A percentile compares a stretch with the other conserved stretches of the same genome.
Conservation (phyloP, 37 sponge, comb jelly and placozoan genomes). For the Halisarca cf. caerulea region DNA sequence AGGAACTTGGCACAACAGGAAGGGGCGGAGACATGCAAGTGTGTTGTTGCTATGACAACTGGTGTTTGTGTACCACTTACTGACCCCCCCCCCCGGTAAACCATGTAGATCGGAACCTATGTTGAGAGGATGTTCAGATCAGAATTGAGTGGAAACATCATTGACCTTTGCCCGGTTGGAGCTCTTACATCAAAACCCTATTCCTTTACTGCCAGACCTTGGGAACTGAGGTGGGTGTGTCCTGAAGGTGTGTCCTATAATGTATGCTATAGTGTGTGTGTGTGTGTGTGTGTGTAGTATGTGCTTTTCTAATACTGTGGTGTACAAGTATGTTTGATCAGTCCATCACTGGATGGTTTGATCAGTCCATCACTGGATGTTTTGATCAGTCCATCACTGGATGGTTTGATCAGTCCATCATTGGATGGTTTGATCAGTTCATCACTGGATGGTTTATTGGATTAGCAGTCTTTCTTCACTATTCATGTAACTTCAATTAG, state of each 20-base stretch:
- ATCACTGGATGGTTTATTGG: too few relatives aligned
- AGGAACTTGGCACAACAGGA: slow-evolving; percentile 96
- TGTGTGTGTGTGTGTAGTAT: not conserved
- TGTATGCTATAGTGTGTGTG: not conserved
- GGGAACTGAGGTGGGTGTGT: slow-evolving; percentile 86
- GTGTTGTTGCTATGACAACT: not conserved
- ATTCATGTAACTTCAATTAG: too few relatives aligned
- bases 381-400: too few relatives aligned
- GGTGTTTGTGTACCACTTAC: not conserved
- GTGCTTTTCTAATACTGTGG: not conserved
- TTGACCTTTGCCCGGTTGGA: slow-evolving; percentile 97
- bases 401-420: too few relatives aligned
- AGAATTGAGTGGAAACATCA: slow-evolving; percentile 94
- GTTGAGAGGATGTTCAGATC: slow-evolving; percentile 94
- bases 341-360: too few relatives aligned
- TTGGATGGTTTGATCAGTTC: too few relatives aligned
- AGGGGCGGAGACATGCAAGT: slow-evolving; percentile 96
- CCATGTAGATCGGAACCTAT: slow-evolving; percentile 85
- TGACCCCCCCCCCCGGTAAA: not conserved
- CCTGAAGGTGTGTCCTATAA: too few relatives aligned
- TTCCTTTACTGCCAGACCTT: slow-evolving; percentile 95
- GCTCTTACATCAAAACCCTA: slow-evolving; percentile 97
- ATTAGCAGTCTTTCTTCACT: too few relatives aligned
- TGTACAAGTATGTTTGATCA: too few relatives aligned
- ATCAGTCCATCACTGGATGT: too few relatives aligned